Evolutionary conservation across 2,797 vertebrate species (phyloP).

Genomic region (Scleropages formosus): DNA sequence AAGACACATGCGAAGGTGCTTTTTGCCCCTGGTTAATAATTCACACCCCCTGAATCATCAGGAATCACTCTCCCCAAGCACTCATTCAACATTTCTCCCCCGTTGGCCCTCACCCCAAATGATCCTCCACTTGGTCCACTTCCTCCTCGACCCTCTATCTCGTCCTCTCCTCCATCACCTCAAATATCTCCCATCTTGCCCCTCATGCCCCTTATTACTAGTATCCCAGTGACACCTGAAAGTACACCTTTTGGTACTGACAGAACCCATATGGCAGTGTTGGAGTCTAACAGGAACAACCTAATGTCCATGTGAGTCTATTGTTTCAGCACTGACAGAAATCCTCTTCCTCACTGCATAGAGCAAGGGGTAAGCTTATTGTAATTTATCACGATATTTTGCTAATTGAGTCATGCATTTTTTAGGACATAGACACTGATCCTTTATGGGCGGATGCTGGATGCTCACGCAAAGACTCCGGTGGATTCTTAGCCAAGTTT

Average conservation of each 20-base stretch:
- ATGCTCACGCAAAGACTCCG: conserved; percentile 53
- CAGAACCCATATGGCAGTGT: too few relatives aligned
- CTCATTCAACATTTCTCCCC: conserved; percentile 68
- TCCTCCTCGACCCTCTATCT: conserved; percentile 41
- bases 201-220: conserved; percentile 29
- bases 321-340: conserved; percentile 27
- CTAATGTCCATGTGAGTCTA: too few relatives aligned
- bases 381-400: conserved; percentile 27
- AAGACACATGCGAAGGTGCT: conserved; percentile 75
- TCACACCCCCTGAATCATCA: conserved; percentile 78
- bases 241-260: too few relatives aligned
- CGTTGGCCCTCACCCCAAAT: conserved; percentile 37
- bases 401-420: conserved; percentile 15
- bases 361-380: too few relatives aligned
- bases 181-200: conserved; percentile 33
- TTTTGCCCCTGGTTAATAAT: conserved; percentile 77
- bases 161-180: conserved; percentile 39
- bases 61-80: conserved; percentile 76
- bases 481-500: conserved; percentile 65
- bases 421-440: background rate
- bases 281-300: conserved; percentile 28
- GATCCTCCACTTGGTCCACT: background rate
- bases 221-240: conserved; percentile 5
- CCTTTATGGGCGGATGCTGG: too few relatives aligned
- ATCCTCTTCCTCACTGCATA: too few relatives aligned